phyloP scores from a whole-genome alignment of 2,888 invertebrate species.

The Chloroclysta siterata region DNA sequence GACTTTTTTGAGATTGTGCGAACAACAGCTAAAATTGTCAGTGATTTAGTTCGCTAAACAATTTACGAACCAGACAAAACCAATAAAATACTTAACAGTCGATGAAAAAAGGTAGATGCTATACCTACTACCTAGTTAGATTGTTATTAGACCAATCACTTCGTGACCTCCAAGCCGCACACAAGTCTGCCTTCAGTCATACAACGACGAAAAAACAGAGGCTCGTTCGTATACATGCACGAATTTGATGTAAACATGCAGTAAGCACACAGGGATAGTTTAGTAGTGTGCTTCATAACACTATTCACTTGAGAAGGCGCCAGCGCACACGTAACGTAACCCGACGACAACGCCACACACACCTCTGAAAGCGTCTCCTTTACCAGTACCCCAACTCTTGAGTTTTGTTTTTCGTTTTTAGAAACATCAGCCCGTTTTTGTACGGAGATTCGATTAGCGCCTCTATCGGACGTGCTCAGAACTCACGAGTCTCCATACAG shows the following conservation, averaged over 20 bases:
- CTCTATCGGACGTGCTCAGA: too few relatives aligned
- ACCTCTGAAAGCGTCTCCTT: slow-evolving; percentile 35
- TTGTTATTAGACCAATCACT: slow-evolving; percentile 70
- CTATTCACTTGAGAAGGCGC: slow-evolving; percentile 73
- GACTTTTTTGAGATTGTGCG: slow-evolving; percentile 19
- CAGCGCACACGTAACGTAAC: slow-evolving; percentile 66
- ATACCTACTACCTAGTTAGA: too few relatives aligned
- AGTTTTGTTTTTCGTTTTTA: too few relatives aligned
- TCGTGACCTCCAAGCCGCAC: slow-evolving; percentile 70
- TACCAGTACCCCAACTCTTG: background rate
- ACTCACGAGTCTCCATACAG: too few relatives aligned
- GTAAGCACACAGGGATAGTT: slow-evolving; percentile 56
- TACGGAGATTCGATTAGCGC: too few relatives aligned
- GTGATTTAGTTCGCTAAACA: slow-evolving; percentile 44
- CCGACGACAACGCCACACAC: slow-evolving; percentile 40
- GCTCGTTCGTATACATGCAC: slow-evolving; percentile 72
- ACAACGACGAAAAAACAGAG: slow-evolving; percentile 56
- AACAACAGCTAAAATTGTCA: slow-evolving; percentile 31
- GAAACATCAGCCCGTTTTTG: too few relatives aligned
- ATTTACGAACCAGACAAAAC: slow-evolving; percentile 47
- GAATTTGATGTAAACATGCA: slow-evolving; percentile 56
- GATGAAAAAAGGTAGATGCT: too few relatives aligned
- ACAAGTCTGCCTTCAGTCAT: slow-evolving; percentile 57
- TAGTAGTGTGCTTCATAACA: slow-evolving; percentile 60
- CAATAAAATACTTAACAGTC: slow-evolving; percentile 37